Evolutionary conservation across 2,797 vertebrate genomes (phyloP).

Genomic region (Enteromius fasciolatus): DNA sequence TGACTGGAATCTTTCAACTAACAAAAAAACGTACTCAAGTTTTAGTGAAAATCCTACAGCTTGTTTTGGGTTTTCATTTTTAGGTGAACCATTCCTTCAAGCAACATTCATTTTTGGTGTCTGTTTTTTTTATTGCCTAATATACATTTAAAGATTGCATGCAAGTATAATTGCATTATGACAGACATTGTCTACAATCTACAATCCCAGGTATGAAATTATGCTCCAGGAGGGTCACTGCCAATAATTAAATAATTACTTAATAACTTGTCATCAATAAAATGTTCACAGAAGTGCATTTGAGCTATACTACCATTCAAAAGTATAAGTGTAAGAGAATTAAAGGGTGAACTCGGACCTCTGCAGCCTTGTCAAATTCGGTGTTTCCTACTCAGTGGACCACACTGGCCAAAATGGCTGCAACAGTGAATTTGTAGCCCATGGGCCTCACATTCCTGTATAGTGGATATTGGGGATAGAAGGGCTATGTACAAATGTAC

Average conservation of each 20-base stretch:
- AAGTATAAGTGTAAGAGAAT: neutral
- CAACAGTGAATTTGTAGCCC: constrained; percentile 55
- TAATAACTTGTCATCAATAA: neutral
- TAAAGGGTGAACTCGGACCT: neutral
- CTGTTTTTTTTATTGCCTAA: neutral
- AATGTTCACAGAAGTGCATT: neutral
- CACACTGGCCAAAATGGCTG: constrained; percentile 59
- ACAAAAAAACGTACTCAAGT: too few relatives aligned
- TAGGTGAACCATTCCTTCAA: neutral
- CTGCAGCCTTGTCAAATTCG: constrained; percentile 62
- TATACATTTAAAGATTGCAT: neutral
- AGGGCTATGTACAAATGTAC: constrained; percentile 53
- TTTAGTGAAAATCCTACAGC: neutral
- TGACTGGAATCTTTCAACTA: neutral
- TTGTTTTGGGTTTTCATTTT: neutral
- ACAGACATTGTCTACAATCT: neutral
- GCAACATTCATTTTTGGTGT: neutral
- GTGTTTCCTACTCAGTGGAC: constrained; percentile 50
- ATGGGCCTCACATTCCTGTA: constrained; percentile 48
- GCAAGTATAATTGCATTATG: neutral
- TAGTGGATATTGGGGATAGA: constrained; percentile 57
- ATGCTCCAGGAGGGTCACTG: neutral
- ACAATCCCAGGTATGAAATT: neutral
- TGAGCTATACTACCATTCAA: neutral
- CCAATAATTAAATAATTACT: neutral